These are phyloP conservation scores for Drosophila stalkeri DNA, from an alignment of 2,888 invertebrate genomes.

Conservation along the genomic window DNA sequence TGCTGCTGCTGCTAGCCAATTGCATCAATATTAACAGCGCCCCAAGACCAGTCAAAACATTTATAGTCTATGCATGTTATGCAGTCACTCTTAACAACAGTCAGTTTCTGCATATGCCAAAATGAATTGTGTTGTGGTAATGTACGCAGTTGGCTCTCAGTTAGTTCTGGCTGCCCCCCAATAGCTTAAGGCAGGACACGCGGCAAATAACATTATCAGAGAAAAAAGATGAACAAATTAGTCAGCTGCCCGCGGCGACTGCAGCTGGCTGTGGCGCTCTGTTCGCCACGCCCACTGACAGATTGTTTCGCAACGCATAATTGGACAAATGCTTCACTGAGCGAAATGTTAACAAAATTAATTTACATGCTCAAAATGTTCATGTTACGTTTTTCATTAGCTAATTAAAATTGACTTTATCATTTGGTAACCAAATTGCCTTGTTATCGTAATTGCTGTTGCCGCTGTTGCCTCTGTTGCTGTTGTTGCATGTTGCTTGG, in stretches of 20 bases:
- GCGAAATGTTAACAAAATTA: conserved; percentile 44
- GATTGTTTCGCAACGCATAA: conserved; percentile 43
- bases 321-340: conserved; percentile 28
- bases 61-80: conserved; percentile 16
- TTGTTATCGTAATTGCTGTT: conserved; percentile 44
- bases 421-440: conserved; percentile 61
- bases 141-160: too few species aligned
- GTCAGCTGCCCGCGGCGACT: conserved; percentile 44
- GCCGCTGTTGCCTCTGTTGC: background rate
- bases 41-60: conserved; percentile 22
- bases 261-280: background rate
- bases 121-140: conserved; percentile 27
- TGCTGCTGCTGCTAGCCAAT: conserved; percentile 12
- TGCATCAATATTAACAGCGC: conserved; percentile 24
- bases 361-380: conserved; percentile 53
- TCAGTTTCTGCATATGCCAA: conserved; percentile 18
- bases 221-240: conserved; percentile 62
- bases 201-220: conserved; percentile 61
- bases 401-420: conserved; percentile 73
- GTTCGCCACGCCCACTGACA: conserved; percentile 38
- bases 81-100: conserved; percentile 28
- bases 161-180: background rate
- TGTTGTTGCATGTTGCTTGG: conserved; percentile 6
- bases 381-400: conserved; percentile 62
- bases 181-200: conserved; percentile 27